Evolutionary conservation across 2,797 vertebrate species (phyloP).

Genomic region (Fistularia tabacaria): DNA sequence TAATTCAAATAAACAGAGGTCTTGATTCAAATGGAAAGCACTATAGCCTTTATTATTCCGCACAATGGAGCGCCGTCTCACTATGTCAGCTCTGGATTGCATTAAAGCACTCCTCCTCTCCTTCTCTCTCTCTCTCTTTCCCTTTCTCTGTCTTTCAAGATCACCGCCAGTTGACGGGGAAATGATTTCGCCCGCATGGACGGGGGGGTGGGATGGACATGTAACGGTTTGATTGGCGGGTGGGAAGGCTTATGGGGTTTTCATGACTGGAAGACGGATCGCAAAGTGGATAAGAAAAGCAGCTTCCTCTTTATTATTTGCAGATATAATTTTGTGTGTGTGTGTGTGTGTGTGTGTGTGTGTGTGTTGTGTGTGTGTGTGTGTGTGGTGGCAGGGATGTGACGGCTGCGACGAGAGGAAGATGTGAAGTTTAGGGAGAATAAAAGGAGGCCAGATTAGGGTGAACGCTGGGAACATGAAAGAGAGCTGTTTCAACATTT

Average conservation of each 20-base stretch:
- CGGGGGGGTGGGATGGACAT: too few species aligned
- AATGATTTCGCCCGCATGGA: too few species aligned
- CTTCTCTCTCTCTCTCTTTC: not conserved
- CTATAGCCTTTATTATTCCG: constrained; percentile 37
- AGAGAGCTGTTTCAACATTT: constrained; percentile 10
- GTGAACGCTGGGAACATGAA: too few species aligned
- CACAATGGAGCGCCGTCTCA: constrained; percentile 47
- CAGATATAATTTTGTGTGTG: too few species aligned
- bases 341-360: too few species aligned
- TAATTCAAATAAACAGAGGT: constrained; percentile 60
- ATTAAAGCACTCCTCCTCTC: constrained; percentile 29
- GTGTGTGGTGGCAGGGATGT: too few species aligned
- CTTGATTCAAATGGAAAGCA: constrained; percentile 64
- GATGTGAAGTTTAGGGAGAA: not conserved
- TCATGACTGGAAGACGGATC: too few species aligned
- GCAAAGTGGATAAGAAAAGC: not conserved
- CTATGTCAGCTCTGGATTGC: constrained; percentile 39
- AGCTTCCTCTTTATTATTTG: not conserved
- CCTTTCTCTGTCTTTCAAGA: constrained; percentile 6
- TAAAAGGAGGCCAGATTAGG: constrained; percentile 1
- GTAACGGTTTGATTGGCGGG: too few species aligned
- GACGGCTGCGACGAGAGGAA: not conserved
- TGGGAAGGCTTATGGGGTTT: too few species aligned
- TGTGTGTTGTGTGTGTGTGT: too few species aligned
- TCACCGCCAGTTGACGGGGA: not conserved